These are phyloP conservation scores for Xestia sexstrigata DNA, from an alignment of 2,888 invertebrate genomes.

Conservation along the genomic window DNA sequence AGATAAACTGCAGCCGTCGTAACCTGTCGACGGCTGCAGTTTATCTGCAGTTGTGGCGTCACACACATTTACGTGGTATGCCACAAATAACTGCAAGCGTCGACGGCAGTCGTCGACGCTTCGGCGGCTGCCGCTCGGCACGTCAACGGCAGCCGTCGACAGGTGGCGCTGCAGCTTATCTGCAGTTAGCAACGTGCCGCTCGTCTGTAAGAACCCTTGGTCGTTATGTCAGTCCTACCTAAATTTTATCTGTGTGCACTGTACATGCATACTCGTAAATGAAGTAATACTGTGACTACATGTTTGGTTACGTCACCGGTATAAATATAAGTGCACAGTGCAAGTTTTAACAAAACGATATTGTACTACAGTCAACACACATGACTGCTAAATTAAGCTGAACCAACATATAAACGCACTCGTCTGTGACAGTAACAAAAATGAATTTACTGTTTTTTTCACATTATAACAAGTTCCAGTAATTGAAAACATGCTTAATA, in stretches of 20 bases:
- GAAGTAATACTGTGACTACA: constrained; percentile 54
- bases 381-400: constrained; percentile 54
- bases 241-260: constrained; percentile 42
- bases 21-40: too few species aligned
- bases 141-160: too few species aligned
- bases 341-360: constrained; percentile 58
- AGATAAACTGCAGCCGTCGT: too few species aligned
- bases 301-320: constrained; percentile 59
- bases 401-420: constrained; percentile 48
- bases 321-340: constrained; percentile 54
- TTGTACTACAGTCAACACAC: constrained; percentile 44
- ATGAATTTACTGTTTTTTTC: constrained; percentile 32
- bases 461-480: constrained; percentile 27
- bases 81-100: too few species aligned
- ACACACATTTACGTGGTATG: too few species aligned
- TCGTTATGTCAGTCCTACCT: constrained; percentile 47
- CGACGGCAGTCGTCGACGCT: too few species aligned
- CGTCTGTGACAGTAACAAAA: constrained; percentile 47
- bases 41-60: too few species aligned
- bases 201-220: too few species aligned
- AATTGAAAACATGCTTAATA: not conserved
- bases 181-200: too few species aligned
- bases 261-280: constrained; percentile 55
- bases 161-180: too few species aligned
- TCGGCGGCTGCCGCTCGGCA: too few species aligned